A percentile compares a stretch with the other conserved stretches of the same genome.
Evolutionary conservation across 2,113 vertebrate species (phyloP).

Genomic region (Chinchilla lanigera): DNA sequence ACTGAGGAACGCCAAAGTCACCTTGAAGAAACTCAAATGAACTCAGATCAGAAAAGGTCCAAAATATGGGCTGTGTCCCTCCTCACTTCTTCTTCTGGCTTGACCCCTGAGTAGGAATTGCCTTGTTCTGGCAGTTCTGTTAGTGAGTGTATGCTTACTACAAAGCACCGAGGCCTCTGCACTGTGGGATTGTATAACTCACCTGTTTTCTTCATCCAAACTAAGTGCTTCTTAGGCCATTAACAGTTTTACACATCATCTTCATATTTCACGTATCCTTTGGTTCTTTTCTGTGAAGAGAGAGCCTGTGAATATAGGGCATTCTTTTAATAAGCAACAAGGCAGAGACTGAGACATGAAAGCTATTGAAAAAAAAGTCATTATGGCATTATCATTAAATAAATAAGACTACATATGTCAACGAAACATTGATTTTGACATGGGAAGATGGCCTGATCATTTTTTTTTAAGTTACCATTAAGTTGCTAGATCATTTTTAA

Average conservation of each 20-base stretch:
- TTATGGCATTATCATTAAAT: background rate
- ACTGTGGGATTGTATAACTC: rapidly evolving
- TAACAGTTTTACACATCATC: background rate
- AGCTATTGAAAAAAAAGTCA: background rate
- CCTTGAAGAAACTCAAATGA: background rate
- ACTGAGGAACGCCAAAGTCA: background rate
- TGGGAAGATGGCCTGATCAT: background rate
- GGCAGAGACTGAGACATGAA: background rate
- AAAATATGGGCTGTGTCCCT: background rate
- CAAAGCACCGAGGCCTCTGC: rapidly evolving
- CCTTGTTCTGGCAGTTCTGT: background rate
- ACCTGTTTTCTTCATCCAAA: background rate
- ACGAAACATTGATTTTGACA: background rate
- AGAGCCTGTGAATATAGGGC: background rate
- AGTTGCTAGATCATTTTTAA: constrained; percentile 1
- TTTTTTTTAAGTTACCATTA: background rate
- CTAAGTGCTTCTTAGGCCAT: background rate
- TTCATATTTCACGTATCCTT: background rate
- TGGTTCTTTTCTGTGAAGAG: background rate
- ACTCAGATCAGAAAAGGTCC: background rate
- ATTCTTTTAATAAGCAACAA: background rate
- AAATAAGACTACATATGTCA: background rate
- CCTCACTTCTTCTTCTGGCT: background rate
- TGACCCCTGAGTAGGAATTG: background rate
- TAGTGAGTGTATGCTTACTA: background rate